These are phyloP conservation scores for Sthenelais limicola DNA, from an alignment of 2,888 invertebrate genomes.

Conservation along the genomic window DNA sequence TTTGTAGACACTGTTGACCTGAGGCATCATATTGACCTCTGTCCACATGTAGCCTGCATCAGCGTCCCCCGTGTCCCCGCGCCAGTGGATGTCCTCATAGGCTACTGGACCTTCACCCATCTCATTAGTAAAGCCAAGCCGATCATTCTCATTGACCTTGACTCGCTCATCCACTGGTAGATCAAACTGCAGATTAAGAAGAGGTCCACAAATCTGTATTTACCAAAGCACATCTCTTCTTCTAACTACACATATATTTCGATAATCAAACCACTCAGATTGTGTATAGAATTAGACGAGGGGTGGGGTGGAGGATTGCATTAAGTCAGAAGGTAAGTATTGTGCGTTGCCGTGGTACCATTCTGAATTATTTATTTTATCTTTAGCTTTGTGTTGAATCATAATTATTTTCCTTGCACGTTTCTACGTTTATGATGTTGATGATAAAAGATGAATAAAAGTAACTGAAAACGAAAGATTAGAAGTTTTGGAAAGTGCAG, in stretches of 20 bases:
- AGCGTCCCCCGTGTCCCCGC: not conserved
- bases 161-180: slow-evolving; percentile 31
- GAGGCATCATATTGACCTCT: slow-evolving; percentile 31
- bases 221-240: not conserved
- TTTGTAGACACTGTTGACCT: slow-evolving; percentile 23
- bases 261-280: not conserved
- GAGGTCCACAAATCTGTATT: not conserved
- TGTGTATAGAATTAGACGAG: not conserved
- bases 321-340: too few species aligned
- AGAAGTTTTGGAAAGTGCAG: too few species aligned
- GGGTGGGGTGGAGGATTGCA: too few species aligned
- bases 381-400: too few species aligned
- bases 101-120: slow-evolving; percentile 34
- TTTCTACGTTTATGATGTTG: too few species aligned
- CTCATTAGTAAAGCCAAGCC: slow-evolving; percentile 40
- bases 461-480: too few species aligned
- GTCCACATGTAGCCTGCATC: slow-evolving; percentile 12
- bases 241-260: not conserved
- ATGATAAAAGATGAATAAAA: too few species aligned
- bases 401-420: too few species aligned
- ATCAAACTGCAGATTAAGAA: slow-evolving; percentile 33
- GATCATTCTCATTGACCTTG: slow-evolving; percentile 18
- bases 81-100: slow-evolving; percentile 17
- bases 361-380: too few species aligned
- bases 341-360: too few species aligned